Conservation (phyloP, 2,113 vertebrate genomes). For the Polypterus senegalus region DNA sequence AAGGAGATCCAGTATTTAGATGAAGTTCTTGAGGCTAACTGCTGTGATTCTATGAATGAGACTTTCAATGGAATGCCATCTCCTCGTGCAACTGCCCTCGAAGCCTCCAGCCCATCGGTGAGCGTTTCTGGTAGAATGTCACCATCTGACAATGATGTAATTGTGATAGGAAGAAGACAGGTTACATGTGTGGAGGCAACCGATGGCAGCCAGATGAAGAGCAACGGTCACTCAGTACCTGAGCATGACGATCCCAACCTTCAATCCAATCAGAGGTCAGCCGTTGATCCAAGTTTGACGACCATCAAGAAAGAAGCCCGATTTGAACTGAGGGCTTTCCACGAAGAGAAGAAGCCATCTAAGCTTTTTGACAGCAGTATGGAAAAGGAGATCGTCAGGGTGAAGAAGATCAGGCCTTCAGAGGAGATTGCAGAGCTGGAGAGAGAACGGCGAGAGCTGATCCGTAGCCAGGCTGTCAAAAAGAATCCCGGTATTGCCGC, state of each 20-base stretch:
- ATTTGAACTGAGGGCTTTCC: slow-evolving; percentile 85
- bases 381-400: slow-evolving; percentile 60
- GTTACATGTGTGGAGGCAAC: slow-evolving; percentile 33
- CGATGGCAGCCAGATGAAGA: slow-evolving; percentile 32
- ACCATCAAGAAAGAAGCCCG: slow-evolving; percentile 67
- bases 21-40: slow-evolving; percentile 82
- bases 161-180: slow-evolving; percentile 31
- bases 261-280: slow-evolving; percentile 46
- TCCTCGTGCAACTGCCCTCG: slow-evolving; percentile 43
- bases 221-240: slow-evolving; percentile 46
- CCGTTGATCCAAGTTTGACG: slow-evolving; percentile 46
- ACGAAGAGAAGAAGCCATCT: slow-evolving; percentile 83
- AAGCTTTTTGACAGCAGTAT: slow-evolving; percentile 71
- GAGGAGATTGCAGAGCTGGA: slow-evolving; percentile 89
- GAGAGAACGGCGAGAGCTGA: slow-evolving; percentile 80
- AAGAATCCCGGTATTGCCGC: slow-evolving; percentile 81
- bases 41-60: slow-evolving; percentile 60
- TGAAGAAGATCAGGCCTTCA: slow-evolving; percentile 71
- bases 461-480: slow-evolving; percentile 85
- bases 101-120: slow-evolving; percentile 40
- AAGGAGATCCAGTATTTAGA: slow-evolving; percentile 88
- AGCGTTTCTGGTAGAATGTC: slow-evolving; percentile 29
- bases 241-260: slow-evolving; percentile 37
- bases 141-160: slow-evolving; percentile 28
- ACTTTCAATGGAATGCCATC: slow-evolving; percentile 67